A percentile compares a stretch with the other conserved stretches of the same genome.
These are phyloP conservation scores for Rotaria macrura DNA, from an alignment of 2,888 invertebrate genomes.

Conservation along the genomic window DNA sequence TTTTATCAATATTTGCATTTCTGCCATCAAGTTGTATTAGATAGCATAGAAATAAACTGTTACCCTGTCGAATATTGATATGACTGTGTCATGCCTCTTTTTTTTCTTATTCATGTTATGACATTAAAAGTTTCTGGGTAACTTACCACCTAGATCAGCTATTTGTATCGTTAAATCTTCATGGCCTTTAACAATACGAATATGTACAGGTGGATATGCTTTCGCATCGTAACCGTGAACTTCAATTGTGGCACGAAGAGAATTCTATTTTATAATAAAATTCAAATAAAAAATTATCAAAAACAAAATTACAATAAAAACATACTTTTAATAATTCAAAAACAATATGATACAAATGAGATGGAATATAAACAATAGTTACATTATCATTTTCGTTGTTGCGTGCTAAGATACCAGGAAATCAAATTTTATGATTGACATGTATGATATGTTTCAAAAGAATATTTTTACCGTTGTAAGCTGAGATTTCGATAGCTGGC, in stretches of 20 bases:
- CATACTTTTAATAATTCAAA: constrained; percentile 83
- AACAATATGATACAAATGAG: constrained; percentile 95
- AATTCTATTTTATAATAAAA: constrained; percentile 57
- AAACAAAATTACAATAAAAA: background rate
- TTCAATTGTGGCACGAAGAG: constrained; percentile 95
- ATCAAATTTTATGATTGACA: background rate
- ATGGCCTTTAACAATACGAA: constrained; percentile 71
- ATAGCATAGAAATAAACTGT: too few species aligned
- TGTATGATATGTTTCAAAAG: background rate
- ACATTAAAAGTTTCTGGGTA: too few species aligned
- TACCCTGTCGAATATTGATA: too few species aligned
- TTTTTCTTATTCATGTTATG: too few species aligned
- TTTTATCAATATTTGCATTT: too few species aligned
- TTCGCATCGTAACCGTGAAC: constrained; percentile 60
- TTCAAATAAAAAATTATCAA: background rate
- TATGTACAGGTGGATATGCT: constrained; percentile 70
- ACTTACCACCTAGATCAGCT: constrained; percentile 74
- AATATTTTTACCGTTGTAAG: constrained; percentile 13
- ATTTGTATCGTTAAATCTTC: constrained; percentile 83
- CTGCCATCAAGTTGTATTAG: too few species aligned
- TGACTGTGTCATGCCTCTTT: too few species aligned
- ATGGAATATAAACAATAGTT: constrained; percentile 85
- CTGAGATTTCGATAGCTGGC: constrained; percentile 60
- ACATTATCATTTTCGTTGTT: constrained; percentile 58
- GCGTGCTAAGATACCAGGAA: constrained; percentile 35